Evolutionary conservation across 2,113 vertebrate species (phyloP).

Genomic region (Eclectus roratus): DNA sequence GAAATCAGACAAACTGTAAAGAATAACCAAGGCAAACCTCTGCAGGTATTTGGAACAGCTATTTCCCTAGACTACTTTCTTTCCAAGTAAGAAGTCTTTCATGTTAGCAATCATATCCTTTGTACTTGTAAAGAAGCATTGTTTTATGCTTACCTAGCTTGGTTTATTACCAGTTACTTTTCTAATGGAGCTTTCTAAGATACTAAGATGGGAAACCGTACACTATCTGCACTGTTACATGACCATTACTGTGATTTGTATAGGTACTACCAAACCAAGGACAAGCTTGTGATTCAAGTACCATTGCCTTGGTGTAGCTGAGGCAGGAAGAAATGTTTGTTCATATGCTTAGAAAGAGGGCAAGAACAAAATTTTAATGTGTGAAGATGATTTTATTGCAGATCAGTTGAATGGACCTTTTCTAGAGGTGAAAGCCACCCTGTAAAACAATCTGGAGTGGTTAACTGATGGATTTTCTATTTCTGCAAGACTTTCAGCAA

Average conservation of each 20-base stretch:
- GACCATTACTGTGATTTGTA: neutral
- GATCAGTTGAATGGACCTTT: neutral
- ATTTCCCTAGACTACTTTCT: neutral
- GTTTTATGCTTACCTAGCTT: neutral
- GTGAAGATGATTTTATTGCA: neutral
- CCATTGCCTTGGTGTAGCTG: neutral
- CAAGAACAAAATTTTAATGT: neutral
- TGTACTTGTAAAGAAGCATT: neutral
- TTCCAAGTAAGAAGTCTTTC: neutral
- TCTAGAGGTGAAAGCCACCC: neutral
- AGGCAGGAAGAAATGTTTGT: neutral
- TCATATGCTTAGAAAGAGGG: neutral
- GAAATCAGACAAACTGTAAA: neutral
- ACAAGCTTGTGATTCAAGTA: neutral
- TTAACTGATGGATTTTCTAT: neutral
- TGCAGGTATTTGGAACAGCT: neutral
- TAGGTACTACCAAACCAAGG: neutral
- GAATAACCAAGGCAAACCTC: neutral
- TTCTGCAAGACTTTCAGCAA: neutral
- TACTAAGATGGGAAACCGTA: neutral
- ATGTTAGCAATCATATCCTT: neutral
- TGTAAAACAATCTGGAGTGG: neutral
- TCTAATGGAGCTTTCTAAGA: neutral
- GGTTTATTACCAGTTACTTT: neutral
- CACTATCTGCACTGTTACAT: neutral